Conservation (phyloP, 1,140 invertebrate species). For the Drosophila bocqueti region DNA sequence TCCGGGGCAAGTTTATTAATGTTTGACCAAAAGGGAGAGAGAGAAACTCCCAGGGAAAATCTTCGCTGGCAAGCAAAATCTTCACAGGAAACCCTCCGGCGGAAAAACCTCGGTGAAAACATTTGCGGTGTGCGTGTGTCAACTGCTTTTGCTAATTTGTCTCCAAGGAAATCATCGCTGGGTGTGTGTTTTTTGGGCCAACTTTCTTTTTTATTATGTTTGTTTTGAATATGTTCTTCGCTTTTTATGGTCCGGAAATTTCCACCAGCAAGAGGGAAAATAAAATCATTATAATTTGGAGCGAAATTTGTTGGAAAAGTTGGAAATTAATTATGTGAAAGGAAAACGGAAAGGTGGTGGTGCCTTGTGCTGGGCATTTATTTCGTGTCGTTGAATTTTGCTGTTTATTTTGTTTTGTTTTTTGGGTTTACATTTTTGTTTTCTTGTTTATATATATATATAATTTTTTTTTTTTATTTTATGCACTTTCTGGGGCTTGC, state of each 20-base stretch:
- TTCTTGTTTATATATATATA: not conserved
- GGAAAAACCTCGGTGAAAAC: constrained; percentile 23
- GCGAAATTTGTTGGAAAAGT: constrained; percentile 38
- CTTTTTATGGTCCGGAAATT: constrained; percentile 40
- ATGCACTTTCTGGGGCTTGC: no score
- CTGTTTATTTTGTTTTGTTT: constrained; percentile 1
- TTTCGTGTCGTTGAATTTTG: constrained; percentile 23
- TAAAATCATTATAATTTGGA: constrained; percentile 31
- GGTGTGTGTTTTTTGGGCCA: constrained; percentile 19
- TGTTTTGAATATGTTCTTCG: constrained; percentile 65
- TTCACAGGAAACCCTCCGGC: constrained; percentile 2
- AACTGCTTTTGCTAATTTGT: constrained; percentile 73
- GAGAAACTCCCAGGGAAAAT: constrained; percentile 1
- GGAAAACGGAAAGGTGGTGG: constrained; percentile 4
- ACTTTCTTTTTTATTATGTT: constrained; percentile 55
- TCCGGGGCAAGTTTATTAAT: constrained; percentile 62
- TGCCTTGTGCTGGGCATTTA: constrained; percentile 16
- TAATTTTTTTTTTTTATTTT: no score
- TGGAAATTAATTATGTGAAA: constrained; percentile 42
- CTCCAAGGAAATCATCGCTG: constrained; percentile 77
- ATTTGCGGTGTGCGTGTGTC: constrained; percentile 55
- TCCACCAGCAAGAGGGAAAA: constrained; percentile 3
- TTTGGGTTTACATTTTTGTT: not conserved
- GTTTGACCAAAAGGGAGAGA: constrained; percentile 35
- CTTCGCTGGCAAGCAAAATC: no score